Conservation (phyloP, 2,113 vertebrate genomes). For the Engraulis encrasicolus region DNA sequence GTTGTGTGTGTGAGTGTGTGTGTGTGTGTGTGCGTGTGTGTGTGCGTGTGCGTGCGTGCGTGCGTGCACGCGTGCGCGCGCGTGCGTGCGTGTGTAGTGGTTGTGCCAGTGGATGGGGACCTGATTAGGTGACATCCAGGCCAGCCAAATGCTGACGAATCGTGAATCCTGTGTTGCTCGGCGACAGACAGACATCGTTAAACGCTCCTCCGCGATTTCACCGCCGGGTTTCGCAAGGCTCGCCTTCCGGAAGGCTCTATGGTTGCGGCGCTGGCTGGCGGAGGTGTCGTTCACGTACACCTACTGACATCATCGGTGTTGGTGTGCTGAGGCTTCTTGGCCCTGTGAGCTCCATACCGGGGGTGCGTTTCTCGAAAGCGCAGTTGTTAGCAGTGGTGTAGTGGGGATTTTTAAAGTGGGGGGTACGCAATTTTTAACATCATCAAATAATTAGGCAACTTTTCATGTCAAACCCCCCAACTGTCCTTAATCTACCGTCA, state of each 20-base stretch:
- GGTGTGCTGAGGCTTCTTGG: neutral
- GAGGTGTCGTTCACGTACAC: too few relatives aligned
- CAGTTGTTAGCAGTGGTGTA: too few relatives aligned
- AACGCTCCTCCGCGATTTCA: constrained; percentile 36
- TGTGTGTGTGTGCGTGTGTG: neutral
- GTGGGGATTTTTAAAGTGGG: too few relatives aligned
- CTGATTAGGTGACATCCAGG: constrained; percentile 54
- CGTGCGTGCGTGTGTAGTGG: neutral
- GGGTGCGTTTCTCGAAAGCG: too few relatives aligned
- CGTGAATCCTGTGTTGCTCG: too few relatives aligned
- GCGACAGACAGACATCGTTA: constrained; percentile 43
- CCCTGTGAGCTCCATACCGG: too few relatives aligned
- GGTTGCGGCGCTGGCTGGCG: neutral
- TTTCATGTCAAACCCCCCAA: too few relatives aligned
- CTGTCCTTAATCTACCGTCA: too few relatives aligned
- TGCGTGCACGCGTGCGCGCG: neutral
- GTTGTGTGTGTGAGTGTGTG: neutral
- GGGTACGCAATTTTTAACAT: too few relatives aligned
- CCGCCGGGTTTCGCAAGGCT: constrained; percentile 7
- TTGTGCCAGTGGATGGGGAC: constrained; percentile 53
- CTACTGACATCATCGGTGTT: too few relatives aligned
- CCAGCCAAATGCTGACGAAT: constrained; percentile 54
- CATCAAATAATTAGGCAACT: too few relatives aligned
- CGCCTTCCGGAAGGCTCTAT: neutral
- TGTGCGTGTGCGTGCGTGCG: neutral